phyloP scores from a whole-genome alignment of 2,113 vertebrate genomes.

The Erpornis zantholeuca region DNA sequence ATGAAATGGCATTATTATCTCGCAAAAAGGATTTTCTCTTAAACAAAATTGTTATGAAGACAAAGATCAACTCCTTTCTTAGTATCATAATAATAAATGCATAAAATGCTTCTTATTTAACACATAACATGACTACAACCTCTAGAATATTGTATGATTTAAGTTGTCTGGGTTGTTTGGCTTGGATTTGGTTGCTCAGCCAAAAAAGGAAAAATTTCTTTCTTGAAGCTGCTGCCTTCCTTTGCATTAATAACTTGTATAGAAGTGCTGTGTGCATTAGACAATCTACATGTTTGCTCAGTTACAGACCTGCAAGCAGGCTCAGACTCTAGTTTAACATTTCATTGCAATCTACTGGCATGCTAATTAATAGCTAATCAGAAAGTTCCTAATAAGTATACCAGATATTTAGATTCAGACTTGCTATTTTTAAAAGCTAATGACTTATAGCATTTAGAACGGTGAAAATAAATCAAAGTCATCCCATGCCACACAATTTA shows the following conservation, averaged over 20 bases:
- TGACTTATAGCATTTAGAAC: background rate
- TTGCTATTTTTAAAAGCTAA: background rate
- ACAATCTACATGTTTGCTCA: background rate
- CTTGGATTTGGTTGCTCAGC: background rate
- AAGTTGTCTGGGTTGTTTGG: background rate
- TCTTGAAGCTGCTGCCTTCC: background rate
- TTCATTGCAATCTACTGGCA: background rate
- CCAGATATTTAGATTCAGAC: background rate
- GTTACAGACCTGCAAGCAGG: background rate
- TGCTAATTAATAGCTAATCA: background rate
- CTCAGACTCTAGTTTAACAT: background rate
- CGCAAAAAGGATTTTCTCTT: background rate
- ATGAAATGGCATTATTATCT: background rate
- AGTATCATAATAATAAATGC: background rate
- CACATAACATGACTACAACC: background rate
- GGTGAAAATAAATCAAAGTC: background rate
- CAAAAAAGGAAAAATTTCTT: background rate
- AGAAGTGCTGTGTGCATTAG: background rate
- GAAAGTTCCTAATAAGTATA: background rate
- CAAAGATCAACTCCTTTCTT: background rate
- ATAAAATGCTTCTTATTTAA: background rate
- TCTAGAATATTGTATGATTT: background rate
- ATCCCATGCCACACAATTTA: background rate
- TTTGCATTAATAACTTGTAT: background rate
- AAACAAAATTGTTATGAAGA: background rate